Conservation (phyloP, 1,140 invertebrate genomes). For the Metaphire vulgaris region DNA sequence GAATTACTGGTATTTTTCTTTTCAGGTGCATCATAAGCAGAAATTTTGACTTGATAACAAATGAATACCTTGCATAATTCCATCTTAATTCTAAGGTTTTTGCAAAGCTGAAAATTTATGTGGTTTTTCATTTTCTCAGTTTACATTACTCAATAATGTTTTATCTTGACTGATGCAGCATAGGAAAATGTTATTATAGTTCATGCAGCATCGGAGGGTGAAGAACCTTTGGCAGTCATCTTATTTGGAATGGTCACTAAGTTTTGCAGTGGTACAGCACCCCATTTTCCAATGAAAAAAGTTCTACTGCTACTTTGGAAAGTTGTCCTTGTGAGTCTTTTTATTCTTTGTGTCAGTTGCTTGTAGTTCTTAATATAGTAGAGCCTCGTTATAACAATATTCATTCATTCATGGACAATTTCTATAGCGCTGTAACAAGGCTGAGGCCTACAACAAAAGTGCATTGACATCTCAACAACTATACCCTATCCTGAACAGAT, state of each 20-base stretch:
- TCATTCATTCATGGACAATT: too few relatives aligned
- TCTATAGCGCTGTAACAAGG: too few relatives aligned
- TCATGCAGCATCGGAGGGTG: slow-evolving; percentile 46
- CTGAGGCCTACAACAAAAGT: too few relatives aligned
- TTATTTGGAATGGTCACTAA: slow-evolving; percentile 83
- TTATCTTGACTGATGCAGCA: too few relatives aligned
- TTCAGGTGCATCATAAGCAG: neutral
- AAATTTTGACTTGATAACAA: slow-evolving; percentile 3
- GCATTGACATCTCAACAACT: too few relatives aligned
- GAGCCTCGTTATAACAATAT: neutral
- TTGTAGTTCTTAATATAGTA: neutral
- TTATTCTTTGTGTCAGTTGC: neutral
- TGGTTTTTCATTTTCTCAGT: too few relatives aligned
- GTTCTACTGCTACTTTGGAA: slow-evolving; percentile 94
- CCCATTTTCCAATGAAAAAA: slow-evolving; percentile 97
- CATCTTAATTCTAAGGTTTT: too few relatives aligned
- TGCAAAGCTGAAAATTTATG: too few relatives aligned
- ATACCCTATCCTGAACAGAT: neutral
- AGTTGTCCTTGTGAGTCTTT: slow-evolving; percentile 62
- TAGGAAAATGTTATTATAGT: too few relatives aligned
- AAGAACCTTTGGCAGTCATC: slow-evolving; percentile 79
- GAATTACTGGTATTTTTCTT: slow-evolving; percentile 1
- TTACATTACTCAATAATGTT: too few relatives aligned
- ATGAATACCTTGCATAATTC: too few relatives aligned
- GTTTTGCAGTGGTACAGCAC: slow-evolving; percentile 85